Base-by-base conservation (phyloP, 2,113 vertebrate species). In the Tretioscincus oriximinensis region DNA sequence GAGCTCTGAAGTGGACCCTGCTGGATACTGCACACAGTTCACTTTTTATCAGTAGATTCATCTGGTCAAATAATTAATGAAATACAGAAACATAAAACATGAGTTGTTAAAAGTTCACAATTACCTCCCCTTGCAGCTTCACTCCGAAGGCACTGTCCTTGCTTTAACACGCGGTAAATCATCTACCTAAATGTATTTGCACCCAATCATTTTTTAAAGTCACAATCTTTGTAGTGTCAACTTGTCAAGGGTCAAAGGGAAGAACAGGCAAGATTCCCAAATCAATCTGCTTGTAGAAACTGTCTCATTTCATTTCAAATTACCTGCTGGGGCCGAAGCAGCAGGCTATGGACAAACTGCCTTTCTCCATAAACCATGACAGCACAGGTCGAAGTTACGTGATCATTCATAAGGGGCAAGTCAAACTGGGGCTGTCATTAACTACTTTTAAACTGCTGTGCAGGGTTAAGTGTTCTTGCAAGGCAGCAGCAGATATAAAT, bases 241-340 rank as follows among this genome's bases (percentile, higher is more conserved):
- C 95, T 95, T 96, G 94, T 95, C 95, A 96, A 94, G 94, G 96
- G 96, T 97, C 96, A 97, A 97, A 96, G 95, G 93, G 94, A 96
- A 96, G 94, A 93, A 93, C 92, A 88, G 95, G 92, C 92, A 89
- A 95, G 95, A 96, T 96, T 96, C 96, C 92, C 95, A 96, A 96
- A 97, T 97, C 96, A 97, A 97, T 97, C 96, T 97, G 94, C 96
- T 92, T 94, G 95, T 95, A 95, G 95, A 95, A 96, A 97, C 96
- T 93, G 95, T 96, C 97, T 97, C 95, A 95, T 97, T 96, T 95
- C 94, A 93, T 95, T 96, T 95, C 95, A 95, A 95, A 96, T 96
- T 96, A 97, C 96, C 96, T 95, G 93, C 95, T 93, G 94, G 91
- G 91, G 88, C 81, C 81, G 89, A 90, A 94, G 92, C 93, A 73